phyloP scores from a whole-genome alignment of 2,888 invertebrate genomes.

The Cryptus viduatorius region DNA sequence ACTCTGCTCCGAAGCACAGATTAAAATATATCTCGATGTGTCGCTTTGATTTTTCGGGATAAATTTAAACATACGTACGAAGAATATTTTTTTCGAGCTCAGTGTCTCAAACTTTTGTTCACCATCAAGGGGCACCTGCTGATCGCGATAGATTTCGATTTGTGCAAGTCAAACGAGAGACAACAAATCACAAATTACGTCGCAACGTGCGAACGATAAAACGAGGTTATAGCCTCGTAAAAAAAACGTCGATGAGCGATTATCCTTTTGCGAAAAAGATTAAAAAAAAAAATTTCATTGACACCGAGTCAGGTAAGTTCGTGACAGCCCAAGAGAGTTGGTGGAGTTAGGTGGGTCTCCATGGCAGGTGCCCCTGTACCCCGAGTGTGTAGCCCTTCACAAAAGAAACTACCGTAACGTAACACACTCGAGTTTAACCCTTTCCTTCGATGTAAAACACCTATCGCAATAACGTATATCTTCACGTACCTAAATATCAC shows the following conservation, averaged over 20 bases:
- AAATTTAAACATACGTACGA: not conserved
- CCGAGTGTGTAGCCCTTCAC: slow-evolving; percentile 67
- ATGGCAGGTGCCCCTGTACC: slow-evolving; percentile 75
- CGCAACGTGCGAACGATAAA: not conserved
- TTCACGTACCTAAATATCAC: slow-evolving; percentile 75
- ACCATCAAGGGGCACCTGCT: slow-evolving; percentile 28
- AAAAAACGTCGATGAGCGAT: too few species aligned
- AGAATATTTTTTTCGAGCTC: not conserved
- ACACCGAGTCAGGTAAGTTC: slow-evolving; percentile 32
- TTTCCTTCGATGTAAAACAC: not conserved
- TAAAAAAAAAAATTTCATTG: not conserved
- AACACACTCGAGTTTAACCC: not conserved
- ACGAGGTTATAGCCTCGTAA: not conserved
- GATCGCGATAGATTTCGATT: not conserved
- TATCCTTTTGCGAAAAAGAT: not conserved
- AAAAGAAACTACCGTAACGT: slow-evolving; percentile 71
- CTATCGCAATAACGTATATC: slow-evolving; percentile 10
- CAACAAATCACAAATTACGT: not conserved
- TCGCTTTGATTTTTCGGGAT: too few species aligned
- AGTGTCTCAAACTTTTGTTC: not conserved
- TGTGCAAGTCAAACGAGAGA: not conserved
- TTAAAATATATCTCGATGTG: too few species aligned
- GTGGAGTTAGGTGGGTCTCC: slow-evolving; percentile 59
- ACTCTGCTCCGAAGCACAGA: too few species aligned
- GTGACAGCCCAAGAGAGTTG: slow-evolving; percentile 33